Conservation (phyloP, 2,797 vertebrate species). For the Enteromius thamalakanensis region DNA sequence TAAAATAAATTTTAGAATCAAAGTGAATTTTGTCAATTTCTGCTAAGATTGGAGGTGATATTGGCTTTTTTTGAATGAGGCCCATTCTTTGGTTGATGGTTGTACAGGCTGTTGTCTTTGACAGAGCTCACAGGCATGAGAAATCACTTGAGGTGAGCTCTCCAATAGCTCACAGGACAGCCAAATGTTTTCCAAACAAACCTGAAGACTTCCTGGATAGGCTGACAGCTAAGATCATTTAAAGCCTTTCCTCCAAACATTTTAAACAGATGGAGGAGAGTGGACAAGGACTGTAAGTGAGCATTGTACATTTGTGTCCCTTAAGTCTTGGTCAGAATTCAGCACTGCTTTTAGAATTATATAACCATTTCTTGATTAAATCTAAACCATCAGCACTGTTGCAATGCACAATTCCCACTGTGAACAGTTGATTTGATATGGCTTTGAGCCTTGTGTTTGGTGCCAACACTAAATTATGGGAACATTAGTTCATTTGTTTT, state of each 20-base stretch:
- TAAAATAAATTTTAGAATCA: neutral
- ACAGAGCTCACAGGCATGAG: constrained; percentile 30
- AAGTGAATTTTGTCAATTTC: neutral
- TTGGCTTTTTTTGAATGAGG: neutral
- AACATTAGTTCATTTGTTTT: constrained; percentile 48
- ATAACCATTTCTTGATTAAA: constrained; percentile 56
- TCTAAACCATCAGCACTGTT: constrained; percentile 42
- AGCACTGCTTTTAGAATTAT: constrained; percentile 50
- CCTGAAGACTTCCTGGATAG: constrained; percentile 51
- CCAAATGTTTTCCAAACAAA: constrained; percentile 39
- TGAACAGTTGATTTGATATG: constrained; percentile 22
- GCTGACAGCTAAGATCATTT: constrained; percentile 56
- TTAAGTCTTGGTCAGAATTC: constrained; percentile 28
- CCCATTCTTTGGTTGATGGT: constrained; percentile 23
- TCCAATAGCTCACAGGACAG: constrained; percentile 34
- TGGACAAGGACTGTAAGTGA: constrained; percentile 23
- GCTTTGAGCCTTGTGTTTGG: constrained; percentile 9
- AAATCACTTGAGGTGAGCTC: constrained; percentile 28
- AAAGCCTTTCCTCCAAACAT: constrained; percentile 50
- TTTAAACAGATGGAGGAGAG: constrained; percentile 56
- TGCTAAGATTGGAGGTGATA: neutral
- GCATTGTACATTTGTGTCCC: constrained; percentile 29
- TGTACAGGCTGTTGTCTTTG: constrained; percentile 31
- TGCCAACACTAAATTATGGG: constrained; percentile 32
- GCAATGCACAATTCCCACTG: constrained; percentile 14